A percentile compares a stretch with the other conserved stretches of the same genome.
Conservation (phyloP, 2,113 vertebrate species). For the Hydropotes inermis region DNA sequence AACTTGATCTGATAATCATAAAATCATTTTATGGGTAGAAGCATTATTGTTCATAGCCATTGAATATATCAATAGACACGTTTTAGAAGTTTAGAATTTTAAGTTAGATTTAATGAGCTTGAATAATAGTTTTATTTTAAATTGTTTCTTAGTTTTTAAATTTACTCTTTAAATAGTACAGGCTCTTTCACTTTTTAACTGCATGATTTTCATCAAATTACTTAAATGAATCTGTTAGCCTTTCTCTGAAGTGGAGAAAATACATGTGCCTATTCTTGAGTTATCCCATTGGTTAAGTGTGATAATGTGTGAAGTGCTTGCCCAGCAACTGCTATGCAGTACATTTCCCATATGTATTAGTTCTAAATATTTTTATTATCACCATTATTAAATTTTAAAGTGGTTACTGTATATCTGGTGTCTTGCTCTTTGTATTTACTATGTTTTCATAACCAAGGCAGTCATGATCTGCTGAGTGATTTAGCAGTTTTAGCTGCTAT, state of each 20-base stretch:
- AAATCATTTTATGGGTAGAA: slow-evolving; percentile 51
- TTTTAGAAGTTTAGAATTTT: slow-evolving; percentile 68
- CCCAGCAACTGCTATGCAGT: neutral
- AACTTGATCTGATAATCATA: slow-evolving; percentile 21
- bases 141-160: neutral
- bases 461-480: slow-evolving; percentile 53
- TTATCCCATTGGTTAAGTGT: neutral
- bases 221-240: neutral
- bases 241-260: neutral
- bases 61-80: neutral
- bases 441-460: slow-evolving; percentile 61
- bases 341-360: neutral
- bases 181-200: neutral
- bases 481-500: slow-evolving; percentile 67
- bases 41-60: neutral
- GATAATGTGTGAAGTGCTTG: neutral
- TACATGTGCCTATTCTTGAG: neutral
- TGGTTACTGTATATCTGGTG: neutral
- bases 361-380: neutral
- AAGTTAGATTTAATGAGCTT: slow-evolving; percentile 55
- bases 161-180: neutral
- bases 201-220: neutral
- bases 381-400: neutral
- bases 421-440: neutral
- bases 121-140: neutral